Evolutionary conservation across 2,888 invertebrate genomes (phyloP).

Genomic region (Lasius platythorax): DNA sequence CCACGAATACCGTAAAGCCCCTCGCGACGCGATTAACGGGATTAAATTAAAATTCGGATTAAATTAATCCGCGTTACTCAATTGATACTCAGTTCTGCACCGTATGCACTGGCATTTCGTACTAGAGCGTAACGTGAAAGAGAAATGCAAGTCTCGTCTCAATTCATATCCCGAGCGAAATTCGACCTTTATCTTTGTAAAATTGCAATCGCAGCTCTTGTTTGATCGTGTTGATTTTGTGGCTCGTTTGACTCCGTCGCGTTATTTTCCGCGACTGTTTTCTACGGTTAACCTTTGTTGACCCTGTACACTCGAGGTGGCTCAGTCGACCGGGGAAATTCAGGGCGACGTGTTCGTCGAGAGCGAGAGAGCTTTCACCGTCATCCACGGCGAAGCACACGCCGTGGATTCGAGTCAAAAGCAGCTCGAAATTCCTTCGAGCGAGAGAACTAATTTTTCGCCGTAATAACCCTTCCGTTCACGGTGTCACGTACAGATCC

Average conservation of each 20-base stretch:
- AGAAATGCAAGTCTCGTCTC: slow-evolving; percentile 16
- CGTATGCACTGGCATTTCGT: neutral
- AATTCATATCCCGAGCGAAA: neutral
- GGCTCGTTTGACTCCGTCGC: slow-evolving; percentile 31
- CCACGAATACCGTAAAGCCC: slow-evolving; percentile 30
- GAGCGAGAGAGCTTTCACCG: slow-evolving; percentile 36
- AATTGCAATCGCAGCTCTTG: slow-evolving; percentile 37
- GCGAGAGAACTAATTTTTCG: slow-evolving; percentile 36
- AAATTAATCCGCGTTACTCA: slow-evolving; percentile 7
- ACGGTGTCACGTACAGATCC: slow-evolving; percentile 30
- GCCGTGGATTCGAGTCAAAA: slow-evolving; percentile 30
- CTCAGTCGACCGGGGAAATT: slow-evolving; percentile 53
- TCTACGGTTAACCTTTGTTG: slow-evolving; percentile 52
- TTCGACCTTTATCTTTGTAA: neutral
- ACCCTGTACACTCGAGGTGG: slow-evolving; percentile 52
- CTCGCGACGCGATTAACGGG: slow-evolving; percentile 20
- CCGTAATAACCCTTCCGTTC: slow-evolving; percentile 32
- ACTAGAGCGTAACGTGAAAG: neutral
- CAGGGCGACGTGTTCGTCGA: slow-evolving; percentile 42
- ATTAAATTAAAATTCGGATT: neutral
- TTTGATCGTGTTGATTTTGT: slow-evolving; percentile 38
- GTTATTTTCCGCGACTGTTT: slow-evolving; percentile 43
- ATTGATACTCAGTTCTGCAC: slow-evolving; percentile 1
- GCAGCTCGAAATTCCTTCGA: slow-evolving; percentile 28
- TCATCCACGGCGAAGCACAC: slow-evolving; percentile 22